phyloP scores from a whole-genome alignment of 2,888 invertebrate genomes.

The Rhamnusium bicolor region DNA sequence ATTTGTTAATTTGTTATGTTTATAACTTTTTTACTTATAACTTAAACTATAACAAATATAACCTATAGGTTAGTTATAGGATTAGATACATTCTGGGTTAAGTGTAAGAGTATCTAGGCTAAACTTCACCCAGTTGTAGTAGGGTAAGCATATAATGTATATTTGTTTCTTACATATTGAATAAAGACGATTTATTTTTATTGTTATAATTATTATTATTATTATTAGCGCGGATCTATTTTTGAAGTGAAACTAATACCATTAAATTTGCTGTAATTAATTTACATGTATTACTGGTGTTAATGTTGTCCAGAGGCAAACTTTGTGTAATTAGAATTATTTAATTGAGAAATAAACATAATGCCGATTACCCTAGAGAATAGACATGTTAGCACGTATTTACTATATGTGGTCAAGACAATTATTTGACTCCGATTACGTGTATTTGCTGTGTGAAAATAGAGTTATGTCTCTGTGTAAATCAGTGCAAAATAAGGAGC shows the following conservation, averaged over 20 bases:
- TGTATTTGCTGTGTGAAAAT: background rate
- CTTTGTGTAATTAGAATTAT: background rate
- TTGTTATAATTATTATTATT: too few relatives aligned
- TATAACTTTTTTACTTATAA: too few relatives aligned
- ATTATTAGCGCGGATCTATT: background rate
- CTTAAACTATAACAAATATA: too few relatives aligned
- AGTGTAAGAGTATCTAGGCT: too few relatives aligned
- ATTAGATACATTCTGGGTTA: too few relatives aligned
- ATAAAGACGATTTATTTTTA: too few relatives aligned
- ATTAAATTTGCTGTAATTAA: background rate
- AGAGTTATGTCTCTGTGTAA: background rate
- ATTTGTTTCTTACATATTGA: too few relatives aligned
- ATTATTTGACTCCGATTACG: background rate
- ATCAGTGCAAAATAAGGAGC: background rate
- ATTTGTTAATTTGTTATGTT: too few relatives aligned
- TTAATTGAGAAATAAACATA: background rate
- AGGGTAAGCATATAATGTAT: too few relatives aligned
- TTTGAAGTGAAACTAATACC: background rate
- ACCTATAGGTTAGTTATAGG: too few relatives aligned
- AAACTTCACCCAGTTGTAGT: too few relatives aligned
- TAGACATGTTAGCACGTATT: too few relatives aligned
- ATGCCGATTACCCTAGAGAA: background rate
- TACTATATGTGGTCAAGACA: constrained; percentile 1
- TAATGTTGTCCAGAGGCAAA: background rate
- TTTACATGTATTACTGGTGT: background rate